These are phyloP conservation scores for Aurelia sp. DNA, from an alignment of 30 jellyfish, hydroid and myxozoan genomes.

Conservation along the genomic window DNA sequence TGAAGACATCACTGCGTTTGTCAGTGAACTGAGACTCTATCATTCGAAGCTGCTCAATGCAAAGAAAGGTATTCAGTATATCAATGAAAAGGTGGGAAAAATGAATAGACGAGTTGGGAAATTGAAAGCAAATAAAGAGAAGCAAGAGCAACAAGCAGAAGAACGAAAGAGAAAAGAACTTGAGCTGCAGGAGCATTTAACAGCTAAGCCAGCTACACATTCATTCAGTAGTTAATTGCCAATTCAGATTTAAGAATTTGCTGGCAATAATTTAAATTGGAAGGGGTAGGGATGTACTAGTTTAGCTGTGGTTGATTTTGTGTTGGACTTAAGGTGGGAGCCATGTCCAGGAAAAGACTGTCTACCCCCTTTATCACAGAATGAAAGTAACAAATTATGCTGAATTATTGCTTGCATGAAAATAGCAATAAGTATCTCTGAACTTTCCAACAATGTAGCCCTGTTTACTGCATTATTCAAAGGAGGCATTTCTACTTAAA, in stretches of 20 bases:
- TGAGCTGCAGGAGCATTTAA: conserved; percentile 65
- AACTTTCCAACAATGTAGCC: too few relatives aligned
- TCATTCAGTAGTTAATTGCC: conserved; percentile 23
- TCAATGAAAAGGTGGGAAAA: conserved; percentile 59
- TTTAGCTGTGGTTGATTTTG: too few relatives aligned
- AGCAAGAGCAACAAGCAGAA: conserved; percentile 66
- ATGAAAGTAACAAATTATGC: background rate
- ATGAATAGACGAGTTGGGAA: conserved; percentile 48
- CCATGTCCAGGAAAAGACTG: too few relatives aligned
- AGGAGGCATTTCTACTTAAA: too few relatives aligned
- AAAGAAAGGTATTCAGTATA: conserved; percentile 53
- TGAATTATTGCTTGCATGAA: background rate
- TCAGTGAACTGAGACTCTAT: conserved; percentile 48
- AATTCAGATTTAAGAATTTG: background rate
- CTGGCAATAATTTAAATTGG: background rate
- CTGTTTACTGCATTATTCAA: too few relatives aligned
- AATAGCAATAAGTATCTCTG: too few relatives aligned
- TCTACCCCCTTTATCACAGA: too few relatives aligned
- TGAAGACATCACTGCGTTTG: conserved; percentile 49
- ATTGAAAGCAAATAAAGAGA: conserved; percentile 42
- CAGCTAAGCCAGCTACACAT: conserved; percentile 81
- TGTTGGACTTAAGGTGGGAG: too few relatives aligned
- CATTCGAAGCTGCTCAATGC: conserved; percentile 44
- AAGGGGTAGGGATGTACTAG: too few relatives aligned
- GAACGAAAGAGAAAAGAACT: conserved; percentile 65